phyloP scores from a whole-genome alignment of 2,113 vertebrate species.

The Aldabrachelys gigantea region DNA sequence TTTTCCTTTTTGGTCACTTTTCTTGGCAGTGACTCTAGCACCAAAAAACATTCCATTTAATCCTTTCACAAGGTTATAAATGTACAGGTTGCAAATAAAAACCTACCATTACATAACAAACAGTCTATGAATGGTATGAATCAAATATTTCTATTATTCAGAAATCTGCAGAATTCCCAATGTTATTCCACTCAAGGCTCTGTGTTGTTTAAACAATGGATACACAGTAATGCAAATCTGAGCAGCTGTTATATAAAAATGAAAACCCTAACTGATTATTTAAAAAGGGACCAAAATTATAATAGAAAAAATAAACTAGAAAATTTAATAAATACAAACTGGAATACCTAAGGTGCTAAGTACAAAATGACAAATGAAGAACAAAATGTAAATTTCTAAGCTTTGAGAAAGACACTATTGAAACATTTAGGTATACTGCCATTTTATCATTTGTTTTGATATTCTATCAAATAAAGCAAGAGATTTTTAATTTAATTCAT shows the following conservation, averaged over 20 bases:
- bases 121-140: background rate
- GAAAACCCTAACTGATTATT: background rate
- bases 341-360: background rate
- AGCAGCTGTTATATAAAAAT: background rate
- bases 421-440: background rate
- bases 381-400: background rate
- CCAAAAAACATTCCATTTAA: background rate
- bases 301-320: background rate
- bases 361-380: background rate
- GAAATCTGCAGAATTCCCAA: background rate
- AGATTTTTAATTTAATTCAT: background rate
- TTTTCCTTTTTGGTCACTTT: background rate
- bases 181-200: background rate
- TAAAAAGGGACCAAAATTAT: background rate
- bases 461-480: rapidly evolving
- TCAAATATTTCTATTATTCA: background rate
- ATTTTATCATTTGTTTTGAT: background rate
- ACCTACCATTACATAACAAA: background rate
- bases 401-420: background rate
- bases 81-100: background rate
- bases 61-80: background rate
- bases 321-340: background rate
- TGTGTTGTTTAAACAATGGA: background rate
- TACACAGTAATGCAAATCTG: background rate
- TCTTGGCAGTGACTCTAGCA: background rate